phyloP scores from a whole-genome alignment of 2,113 vertebrate species.

The Chionodraco myersi region DNA sequence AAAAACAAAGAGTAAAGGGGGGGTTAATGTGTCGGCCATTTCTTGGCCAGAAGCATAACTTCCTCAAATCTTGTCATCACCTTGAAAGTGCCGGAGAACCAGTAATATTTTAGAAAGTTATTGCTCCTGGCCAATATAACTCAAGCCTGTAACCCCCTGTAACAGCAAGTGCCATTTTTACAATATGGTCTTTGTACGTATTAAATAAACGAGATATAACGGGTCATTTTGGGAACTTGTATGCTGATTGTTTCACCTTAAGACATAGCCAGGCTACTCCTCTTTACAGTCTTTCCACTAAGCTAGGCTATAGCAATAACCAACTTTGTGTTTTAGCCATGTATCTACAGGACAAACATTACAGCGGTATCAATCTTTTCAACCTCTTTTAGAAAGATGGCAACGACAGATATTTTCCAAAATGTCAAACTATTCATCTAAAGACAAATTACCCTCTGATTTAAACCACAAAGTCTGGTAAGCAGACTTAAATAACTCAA shows the following conservation, averaged over 20 bases:
- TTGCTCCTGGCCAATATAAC: neutral
- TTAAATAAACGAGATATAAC: neutral
- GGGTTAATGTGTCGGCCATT: neutral
- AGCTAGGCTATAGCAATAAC: neutral
- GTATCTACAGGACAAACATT: neutral
- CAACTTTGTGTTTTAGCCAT: neutral
- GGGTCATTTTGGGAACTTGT: neutral
- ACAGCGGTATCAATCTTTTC: neutral
- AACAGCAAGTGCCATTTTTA: neutral
- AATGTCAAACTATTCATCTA: neutral
- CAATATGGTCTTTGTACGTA: neutral
- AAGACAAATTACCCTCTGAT: slow-evolving; percentile 6
- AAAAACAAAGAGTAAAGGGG: neutral
- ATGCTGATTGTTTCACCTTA: neutral
- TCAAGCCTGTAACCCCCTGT: neutral
- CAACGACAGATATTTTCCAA: neutral
- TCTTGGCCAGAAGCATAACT: neutral
- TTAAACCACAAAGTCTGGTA: slow-evolving; percentile 22
- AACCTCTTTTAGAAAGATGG: neutral
- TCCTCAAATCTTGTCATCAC: neutral
- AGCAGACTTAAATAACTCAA: slow-evolving; percentile 33
- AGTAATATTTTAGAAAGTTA: neutral
- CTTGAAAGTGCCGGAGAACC: neutral
- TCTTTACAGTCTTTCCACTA: neutral
- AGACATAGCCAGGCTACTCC: neutral